Evolutionary conservation across 2,113 vertebrate genomes (phyloP), one percentile per base, ranked within the genome.

Genomic region (Heterotis niloticus): DNA sequence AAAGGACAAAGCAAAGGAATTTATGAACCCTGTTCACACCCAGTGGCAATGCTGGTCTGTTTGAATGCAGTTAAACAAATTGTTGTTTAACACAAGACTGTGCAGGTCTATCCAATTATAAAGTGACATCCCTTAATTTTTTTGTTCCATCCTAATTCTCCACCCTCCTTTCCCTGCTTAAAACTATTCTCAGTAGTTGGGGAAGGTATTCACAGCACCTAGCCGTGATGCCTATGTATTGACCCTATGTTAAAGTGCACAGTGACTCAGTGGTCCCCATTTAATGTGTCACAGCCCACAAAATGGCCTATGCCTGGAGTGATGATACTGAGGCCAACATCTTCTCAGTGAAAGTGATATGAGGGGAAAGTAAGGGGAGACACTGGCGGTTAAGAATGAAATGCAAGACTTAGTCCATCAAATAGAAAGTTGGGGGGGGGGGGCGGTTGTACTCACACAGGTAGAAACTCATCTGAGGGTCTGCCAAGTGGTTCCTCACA

Each of bases 371-470:
- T n/a, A n/a, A 10, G 64, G 5, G n/a, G 10, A n/a, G 4, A 10
- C 0, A n/a, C 23, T 18, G 10, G 20, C 2, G n/a, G 5, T 44
- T 69, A 28, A 69, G 23, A 69, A 26, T 34, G 26, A 13, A 18
- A 14, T 18, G 26, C 28, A 11, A 68, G 23, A 68, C 23, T 26
- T 12, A 26, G n/a, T 10, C 23, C n/a, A 68, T 26, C 11, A 10
- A 26, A 44, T 44, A 44, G 34, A 7, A 18, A 54, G 12, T 7
- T 29, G 51, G 34, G 14, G 0, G 17, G 23, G 29, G n/a, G n/a
- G n/a, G n/a, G n/a, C n/a, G n/a, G n/a, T 12, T 56, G 34, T 67
- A 92, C 94, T 91, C 81, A 95, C 94, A 95, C 51, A 95, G 78
- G 83, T 94, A 88, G 81, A 95, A 95, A 0, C 88, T 80, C 73